Evolutionary conservation across 2,113 vertebrate genomes (phyloP).

Genomic region (Oreotrochilus melanogaster): DNA sequence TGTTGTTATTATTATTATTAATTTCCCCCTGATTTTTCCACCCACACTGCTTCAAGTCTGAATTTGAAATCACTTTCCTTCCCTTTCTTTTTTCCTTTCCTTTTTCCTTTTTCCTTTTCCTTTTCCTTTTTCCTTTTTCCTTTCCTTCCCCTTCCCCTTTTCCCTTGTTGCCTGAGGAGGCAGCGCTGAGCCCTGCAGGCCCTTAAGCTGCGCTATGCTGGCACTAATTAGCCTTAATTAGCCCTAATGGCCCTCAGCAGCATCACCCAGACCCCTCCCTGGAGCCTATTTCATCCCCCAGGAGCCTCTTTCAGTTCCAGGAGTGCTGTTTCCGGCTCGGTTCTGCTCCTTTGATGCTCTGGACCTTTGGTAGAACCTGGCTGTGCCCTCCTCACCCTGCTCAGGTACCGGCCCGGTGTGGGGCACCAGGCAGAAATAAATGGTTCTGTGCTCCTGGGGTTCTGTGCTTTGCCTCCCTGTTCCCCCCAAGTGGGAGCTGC

Average conservation of each 20-base stretch:
- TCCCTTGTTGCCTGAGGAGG: neutral
- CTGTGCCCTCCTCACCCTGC: rapidly evolving
- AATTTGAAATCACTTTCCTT: neutral
- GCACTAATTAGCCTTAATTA: neutral
- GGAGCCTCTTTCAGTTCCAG: rapidly evolving
- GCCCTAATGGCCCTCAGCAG: neutral
- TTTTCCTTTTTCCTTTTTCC: too few species aligned
- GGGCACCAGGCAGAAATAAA: too few species aligned
- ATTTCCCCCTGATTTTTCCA: too few species aligned
- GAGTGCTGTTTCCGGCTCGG: too few species aligned
- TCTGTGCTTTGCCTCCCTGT: neutral
- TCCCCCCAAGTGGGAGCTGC: neutral
- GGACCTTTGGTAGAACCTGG: neutral
- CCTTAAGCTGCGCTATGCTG: neutral
- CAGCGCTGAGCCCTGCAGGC: neutral
- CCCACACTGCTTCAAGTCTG: neutral
- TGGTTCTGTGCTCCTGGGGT: rapidly evolving
- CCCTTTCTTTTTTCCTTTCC: too few species aligned
- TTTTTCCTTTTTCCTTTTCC: too few species aligned
- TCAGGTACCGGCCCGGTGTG: neutral
- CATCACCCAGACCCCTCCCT: neutral
- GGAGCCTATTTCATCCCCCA: neutral
- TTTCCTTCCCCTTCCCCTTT: too few species aligned
- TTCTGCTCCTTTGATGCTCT: too few species aligned
- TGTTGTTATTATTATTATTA: too few species aligned